These are phyloP conservation scores for Patella vulgata DNA, from an alignment of 1,140 invertebrate genomes.

Conservation along the genomic window DNA sequence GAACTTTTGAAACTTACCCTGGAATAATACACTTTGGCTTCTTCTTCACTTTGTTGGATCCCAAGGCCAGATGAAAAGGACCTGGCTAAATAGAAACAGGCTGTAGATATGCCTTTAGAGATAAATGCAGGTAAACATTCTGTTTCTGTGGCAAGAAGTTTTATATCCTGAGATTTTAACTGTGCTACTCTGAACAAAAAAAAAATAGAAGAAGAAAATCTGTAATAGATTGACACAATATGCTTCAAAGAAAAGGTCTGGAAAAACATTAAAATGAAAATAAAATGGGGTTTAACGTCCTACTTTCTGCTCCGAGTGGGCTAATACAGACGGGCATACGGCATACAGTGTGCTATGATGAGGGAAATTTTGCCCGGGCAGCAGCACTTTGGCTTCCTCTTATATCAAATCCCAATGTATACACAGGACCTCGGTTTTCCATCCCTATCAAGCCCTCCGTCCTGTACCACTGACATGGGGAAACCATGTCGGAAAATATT, in stretches of 20 bases:
- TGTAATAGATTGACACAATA: not conserved
- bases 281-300: too few relatives aligned
- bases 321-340: too few relatives aligned
- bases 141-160: constrained; percentile 55
- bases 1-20: constrained; percentile 44
- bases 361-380: too few relatives aligned
- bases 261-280: not conserved
- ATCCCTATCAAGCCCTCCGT: too few relatives aligned
- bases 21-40: constrained; percentile 61
- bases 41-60: constrained; percentile 44
- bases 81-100: constrained; percentile 64
- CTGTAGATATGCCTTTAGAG: constrained; percentile 61
- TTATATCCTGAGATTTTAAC: constrained; percentile 48
- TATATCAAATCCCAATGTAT: too few relatives aligned
- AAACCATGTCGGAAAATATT: too few relatives aligned
- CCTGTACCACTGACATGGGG: too few relatives aligned
- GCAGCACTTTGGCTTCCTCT: too few relatives aligned
- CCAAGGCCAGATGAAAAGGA: constrained; percentile 59
- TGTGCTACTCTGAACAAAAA: constrained; percentile 50
- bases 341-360: too few relatives aligned
- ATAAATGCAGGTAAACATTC: constrained; percentile 61
- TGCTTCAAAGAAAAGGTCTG: not conserved
- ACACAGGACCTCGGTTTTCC: too few relatives aligned
- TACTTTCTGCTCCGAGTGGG: too few relatives aligned
- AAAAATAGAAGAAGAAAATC: not conserved